These are phyloP conservation scores for Podiceps cristatus DNA, from an alignment of 2,113 vertebrate species.

Conservation along the genomic window DNA sequence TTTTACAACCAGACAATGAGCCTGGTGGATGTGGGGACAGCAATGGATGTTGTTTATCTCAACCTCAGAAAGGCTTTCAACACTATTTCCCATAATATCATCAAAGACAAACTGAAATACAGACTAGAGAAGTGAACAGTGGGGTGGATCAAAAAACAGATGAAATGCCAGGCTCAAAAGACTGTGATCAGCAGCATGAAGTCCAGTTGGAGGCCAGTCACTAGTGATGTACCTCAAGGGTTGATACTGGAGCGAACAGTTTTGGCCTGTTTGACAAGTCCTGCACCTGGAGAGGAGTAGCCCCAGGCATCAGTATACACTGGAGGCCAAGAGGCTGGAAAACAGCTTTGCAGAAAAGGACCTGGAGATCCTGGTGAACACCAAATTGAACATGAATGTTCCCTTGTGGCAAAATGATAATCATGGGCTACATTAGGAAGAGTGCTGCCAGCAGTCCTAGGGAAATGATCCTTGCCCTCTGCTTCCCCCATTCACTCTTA, in stretches of 20 bases:
- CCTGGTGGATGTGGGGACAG: background rate
- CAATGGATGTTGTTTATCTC: background rate
- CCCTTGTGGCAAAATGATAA: background rate
- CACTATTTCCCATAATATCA: background rate
- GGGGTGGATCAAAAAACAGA: background rate
- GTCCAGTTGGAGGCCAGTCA: background rate
- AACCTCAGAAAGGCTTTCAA: background rate
- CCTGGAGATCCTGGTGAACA: background rate
- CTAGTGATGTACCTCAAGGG: background rate
- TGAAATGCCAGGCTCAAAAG: background rate
- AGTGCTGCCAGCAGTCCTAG: background rate
- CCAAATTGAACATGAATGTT: background rate
- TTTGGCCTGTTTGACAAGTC: background rate
- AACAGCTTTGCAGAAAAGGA: background rate
- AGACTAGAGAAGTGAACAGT: background rate
- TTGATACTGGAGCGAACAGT: background rate
- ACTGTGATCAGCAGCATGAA: background rate
- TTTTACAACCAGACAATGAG: background rate
- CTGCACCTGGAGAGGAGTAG: background rate
- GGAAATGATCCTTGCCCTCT: background rate
- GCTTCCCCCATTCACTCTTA: background rate
- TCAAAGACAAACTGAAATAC: background rate
- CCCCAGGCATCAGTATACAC: background rate
- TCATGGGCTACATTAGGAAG: background rate
- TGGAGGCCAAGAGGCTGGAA: background rate